Percentiles rank a stretch among this genome's conserved stretches.
phyloP scores from a whole-genome alignment of 2,797 vertebrate genomes.

The Argyrosomus regius region DNA sequence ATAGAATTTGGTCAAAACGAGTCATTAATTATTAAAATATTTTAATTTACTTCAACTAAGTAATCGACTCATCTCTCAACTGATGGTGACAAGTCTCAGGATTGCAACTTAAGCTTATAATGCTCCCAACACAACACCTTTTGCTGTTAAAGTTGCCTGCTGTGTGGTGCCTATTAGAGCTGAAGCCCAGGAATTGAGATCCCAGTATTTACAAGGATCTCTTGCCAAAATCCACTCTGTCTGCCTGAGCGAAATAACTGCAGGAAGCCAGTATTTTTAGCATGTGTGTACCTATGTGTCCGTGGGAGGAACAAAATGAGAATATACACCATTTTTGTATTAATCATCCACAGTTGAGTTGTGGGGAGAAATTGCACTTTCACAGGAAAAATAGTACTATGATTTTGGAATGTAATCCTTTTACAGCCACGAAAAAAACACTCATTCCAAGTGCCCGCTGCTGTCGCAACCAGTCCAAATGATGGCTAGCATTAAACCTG shows the following conservation, averaged over 20 bases:
- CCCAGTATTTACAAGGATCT: conserved; percentile 27
- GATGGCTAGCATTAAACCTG: conserved; percentile 20
- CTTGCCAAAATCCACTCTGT: conserved; percentile 26
- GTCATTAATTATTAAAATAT: too few species aligned
- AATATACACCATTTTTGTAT: background rate
- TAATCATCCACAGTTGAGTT: conserved; percentile 4
- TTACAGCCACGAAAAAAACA: conserved; percentile 8
- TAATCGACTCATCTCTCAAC: too few species aligned
- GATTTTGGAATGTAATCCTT: conserved; percentile 18
- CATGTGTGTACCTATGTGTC: background rate
- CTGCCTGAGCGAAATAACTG: conserved; percentile 10
- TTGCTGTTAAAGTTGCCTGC: conserved; percentile 17
- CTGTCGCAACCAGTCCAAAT: conserved; percentile 9
- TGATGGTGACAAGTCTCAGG: conserved; percentile 10
- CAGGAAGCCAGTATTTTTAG: conserved; percentile 26
- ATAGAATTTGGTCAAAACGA: too few species aligned
- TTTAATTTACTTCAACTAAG: too few species aligned
- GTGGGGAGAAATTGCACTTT: conserved; percentile 2
- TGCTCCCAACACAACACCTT: conserved; percentile 20
- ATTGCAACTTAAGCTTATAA: conserved; percentile 17
- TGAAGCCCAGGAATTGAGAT: conserved; percentile 30
- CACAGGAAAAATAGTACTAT: background rate
- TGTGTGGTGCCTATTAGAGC: conserved; percentile 36
- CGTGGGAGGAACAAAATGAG: conserved; percentile 10
- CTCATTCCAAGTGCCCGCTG: conserved; percentile 6